Base-by-base conservation (phyloP, 2,797 vertebrate species). In the Smutsia gigantea region DNA sequence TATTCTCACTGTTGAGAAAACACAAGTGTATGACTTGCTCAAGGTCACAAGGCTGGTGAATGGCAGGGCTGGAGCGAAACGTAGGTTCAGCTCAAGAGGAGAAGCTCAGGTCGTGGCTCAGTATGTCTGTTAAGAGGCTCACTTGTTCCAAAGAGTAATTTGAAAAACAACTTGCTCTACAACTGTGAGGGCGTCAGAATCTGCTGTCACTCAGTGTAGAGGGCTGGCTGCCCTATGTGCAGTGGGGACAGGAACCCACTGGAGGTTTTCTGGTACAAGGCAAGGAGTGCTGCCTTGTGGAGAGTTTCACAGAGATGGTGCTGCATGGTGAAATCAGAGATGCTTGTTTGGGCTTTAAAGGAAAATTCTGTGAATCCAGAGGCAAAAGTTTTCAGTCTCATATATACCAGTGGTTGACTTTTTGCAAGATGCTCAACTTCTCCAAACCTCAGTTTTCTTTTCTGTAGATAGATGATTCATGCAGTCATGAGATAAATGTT, bases 221-320 rank as follows among this genome's bases (percentile, higher is more conserved):
- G 0, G 37, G 78, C 53, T 81, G 46, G 21, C 63, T 85, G n/a
- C 8, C 55, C 15, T 19, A 0, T 0, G 5, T 34, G 46, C 17
- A 7, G 3, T 12, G 15, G 0, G 1, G 4, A 4, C 21, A 5
- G 31, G 51, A 23, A 13, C 25, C 1, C 5, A 1, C 1, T 2
- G 4, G 49, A 27, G 11, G 14, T 18, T 84, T 27, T 75, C 49
- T 25, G 74, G 0, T 12, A 34, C 46, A 64, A 18, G 59, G n/a
- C 90, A 27, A 81, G 49, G 49, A 55, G 1, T 0, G 6, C n/a
- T 11, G 42, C 7, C 8, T 27, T 59, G 4, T 19, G 6, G 25
- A 42, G 63, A 13, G 10, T 27, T 63, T 71, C 55, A 9, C 18
- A n/a, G 46, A 88, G 3, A 1, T 61, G 23, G 42, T 14, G 2